Evolutionary conservation across 2,888 invertebrate genomes (phyloP).

Genomic region (Spisula solida): DNA sequence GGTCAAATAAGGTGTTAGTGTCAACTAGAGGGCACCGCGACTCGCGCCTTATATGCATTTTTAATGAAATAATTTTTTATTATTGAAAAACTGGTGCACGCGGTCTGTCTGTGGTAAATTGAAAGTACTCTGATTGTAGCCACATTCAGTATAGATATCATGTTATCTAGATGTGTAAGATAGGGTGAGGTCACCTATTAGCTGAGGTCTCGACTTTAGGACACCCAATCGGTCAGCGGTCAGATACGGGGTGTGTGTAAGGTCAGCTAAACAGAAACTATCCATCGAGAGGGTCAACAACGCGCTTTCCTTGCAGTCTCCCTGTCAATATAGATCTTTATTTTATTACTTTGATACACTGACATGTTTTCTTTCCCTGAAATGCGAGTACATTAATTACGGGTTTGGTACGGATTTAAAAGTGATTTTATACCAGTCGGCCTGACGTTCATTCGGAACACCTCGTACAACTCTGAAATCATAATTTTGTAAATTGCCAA

Average conservation of each 20-base stretch:
- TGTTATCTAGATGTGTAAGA: conserved; percentile 37
- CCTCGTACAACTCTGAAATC: too few relatives aligned
- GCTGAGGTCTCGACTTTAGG: conserved; percentile 12
- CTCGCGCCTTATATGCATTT: conserved; percentile 38
- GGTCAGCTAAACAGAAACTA: conserved; percentile 55
- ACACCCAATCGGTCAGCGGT: conserved; percentile 31
- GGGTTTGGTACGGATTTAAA: neutral
- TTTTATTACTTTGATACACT: conserved; percentile 44
- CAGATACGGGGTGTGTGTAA: conserved; percentile 28
- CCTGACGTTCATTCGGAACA: too few relatives aligned
- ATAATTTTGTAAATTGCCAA: too few relatives aligned
- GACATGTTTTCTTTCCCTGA: conserved; percentile 52
- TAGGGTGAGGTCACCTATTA: conserved; percentile 40
- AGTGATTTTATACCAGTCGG: neutral
- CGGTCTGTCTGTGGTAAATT: neutral
- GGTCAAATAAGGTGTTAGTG: conserved; percentile 55
- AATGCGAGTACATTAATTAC: conserved; percentile 18
- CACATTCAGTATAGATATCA: neutral
- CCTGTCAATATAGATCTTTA: conserved; percentile 44
- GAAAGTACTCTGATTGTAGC: neutral
- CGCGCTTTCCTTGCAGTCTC: neutral
- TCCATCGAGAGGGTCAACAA: conserved; percentile 12
- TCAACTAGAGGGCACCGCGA: conserved; percentile 52
- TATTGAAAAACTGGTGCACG: neutral
- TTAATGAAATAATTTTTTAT: neutral